A percentile compares a stretch with the other conserved stretches of the same genome.
phyloP scores from a whole-genome alignment of 1,140 invertebrate genomes.

The Campoletis sonorensis region DNA sequence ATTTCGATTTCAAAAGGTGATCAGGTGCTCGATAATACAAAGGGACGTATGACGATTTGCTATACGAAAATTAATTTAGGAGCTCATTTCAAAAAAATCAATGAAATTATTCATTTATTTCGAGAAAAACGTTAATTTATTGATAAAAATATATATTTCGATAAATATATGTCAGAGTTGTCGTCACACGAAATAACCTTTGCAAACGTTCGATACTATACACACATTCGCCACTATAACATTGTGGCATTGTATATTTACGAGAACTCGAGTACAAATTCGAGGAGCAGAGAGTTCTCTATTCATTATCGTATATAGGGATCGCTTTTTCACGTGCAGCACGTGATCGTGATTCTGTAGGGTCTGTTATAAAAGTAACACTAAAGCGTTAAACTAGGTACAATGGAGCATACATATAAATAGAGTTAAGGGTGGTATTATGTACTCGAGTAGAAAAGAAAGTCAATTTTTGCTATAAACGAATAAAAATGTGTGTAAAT shows the following conservation, averaged over 20 bases:
- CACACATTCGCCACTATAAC: background rate
- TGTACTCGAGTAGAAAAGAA: slow-evolving; percentile 14
- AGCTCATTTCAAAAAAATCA: no score
- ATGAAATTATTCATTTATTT: background rate
- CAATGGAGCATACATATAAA: slow-evolving; percentile 22
- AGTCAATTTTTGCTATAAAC: background rate
- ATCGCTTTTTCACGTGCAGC: slow-evolving; percentile 42
- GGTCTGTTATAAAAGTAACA: slow-evolving; percentile 36
- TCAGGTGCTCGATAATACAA: background rate
- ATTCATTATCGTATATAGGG: slow-evolving; percentile 43
- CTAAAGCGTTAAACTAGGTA: slow-evolving; percentile 40
- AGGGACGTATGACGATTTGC: background rate
- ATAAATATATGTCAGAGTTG: background rate
- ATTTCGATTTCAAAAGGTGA: background rate
- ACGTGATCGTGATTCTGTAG: slow-evolving; percentile 39
- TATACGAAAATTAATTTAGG: background rate
- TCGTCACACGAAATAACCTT: background rate
- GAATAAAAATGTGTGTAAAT: background rate
- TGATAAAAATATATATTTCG: background rate
- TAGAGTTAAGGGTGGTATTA: background rate
- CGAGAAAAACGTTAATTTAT: background rate
- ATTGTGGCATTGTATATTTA: slow-evolving; percentile 10
- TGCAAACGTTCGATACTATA: background rate
- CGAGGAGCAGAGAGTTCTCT: slow-evolving; percentile 18
- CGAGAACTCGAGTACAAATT: slow-evolving; percentile 8